Percentiles rank a stretch among this genome's conserved stretches.
phyloP scores from a whole-genome alignment of 2,113 vertebrate genomes.

The Perca flavescens region DNA sequence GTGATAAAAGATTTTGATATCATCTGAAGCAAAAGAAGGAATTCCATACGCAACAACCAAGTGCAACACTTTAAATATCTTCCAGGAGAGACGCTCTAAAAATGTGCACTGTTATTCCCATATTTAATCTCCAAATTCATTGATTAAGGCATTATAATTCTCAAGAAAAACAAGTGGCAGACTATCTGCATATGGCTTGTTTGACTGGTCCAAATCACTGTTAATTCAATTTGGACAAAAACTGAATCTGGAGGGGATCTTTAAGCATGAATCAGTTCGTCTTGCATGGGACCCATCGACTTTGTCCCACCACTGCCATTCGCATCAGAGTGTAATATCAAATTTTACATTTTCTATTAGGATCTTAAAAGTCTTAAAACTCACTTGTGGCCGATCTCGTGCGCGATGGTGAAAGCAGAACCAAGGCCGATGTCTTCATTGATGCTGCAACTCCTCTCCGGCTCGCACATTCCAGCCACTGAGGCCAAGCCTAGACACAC shows the following conservation, averaged over 20 bases:
- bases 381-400: slow-evolving; percentile 99
- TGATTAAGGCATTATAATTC: too few species aligned
- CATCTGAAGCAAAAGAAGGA: background rate
- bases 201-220: too few species aligned
- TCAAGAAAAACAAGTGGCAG: too few species aligned
- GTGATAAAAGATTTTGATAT: slow-evolving; percentile 33
- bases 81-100: background rate
- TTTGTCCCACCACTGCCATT: background rate
- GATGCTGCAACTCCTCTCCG: slow-evolving; percentile 99
- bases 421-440: slow-evolving; percentile 99
- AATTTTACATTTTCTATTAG: slow-evolving; percentile 17
- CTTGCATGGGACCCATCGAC: background rate
- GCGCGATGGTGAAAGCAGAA: slow-evolving; percentile 99
- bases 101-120: background rate
- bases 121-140: background rate
- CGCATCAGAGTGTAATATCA: slow-evolving; percentile 24
- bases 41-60: background rate
- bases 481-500: slow-evolving; percentile 93
- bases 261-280: background rate
- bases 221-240: too few species aligned
- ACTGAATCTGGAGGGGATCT: background rate
- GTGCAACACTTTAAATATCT: background rate
- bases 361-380: slow-evolving; percentile 75
- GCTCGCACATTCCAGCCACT: slow-evolving; percentile 99
- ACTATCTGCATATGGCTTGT: too few species aligned